Percentiles rank a stretch among this genome's conserved stretches.
Conservation (phyloP, 1,140 invertebrate genomes). For the Achatina immaculata region DNA sequence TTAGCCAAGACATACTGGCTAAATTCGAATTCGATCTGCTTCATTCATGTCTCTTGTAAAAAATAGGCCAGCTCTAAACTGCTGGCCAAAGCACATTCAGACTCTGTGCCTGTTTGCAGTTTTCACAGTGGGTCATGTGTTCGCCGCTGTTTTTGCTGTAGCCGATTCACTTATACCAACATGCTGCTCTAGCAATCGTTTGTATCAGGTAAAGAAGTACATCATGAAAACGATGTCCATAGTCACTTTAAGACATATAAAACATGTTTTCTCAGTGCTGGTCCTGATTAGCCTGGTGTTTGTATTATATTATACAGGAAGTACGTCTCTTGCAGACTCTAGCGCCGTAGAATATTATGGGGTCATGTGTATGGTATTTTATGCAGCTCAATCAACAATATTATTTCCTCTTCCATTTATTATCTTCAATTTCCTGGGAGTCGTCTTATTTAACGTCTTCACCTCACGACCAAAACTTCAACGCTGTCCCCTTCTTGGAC, state of each 20-base stretch:
- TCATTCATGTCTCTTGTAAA: neutral
- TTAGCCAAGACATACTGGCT: too few species aligned
- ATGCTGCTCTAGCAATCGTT: neutral
- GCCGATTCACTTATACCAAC: neutral
- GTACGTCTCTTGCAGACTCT: neutral
- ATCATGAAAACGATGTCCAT: neutral
- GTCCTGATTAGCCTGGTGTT: neutral
- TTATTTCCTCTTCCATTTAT: slow-evolving; percentile 53
- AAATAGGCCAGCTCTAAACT: neutral
- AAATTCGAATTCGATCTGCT: too few species aligned
- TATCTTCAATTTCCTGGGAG: slow-evolving; percentile 55
- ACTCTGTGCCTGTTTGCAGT: neutral
- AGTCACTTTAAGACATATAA: slow-evolving; percentile 4
- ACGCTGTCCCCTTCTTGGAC: slow-evolving; percentile 90
- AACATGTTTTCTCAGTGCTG: neutral
- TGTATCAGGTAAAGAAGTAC: neutral
- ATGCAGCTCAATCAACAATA: slow-evolving; percentile 50
- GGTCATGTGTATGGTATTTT: slow-evolving; percentile 48
- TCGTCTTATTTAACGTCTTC: slow-evolving; percentile 94
- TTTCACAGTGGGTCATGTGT: neutral
- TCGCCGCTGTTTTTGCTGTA: neutral
- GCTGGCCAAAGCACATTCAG: neutral
- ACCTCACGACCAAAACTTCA: slow-evolving; percentile 91
- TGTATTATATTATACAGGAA: too few species aligned
- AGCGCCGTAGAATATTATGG: slow-evolving; percentile 43